phyloP scores from a whole-genome alignment of 2,113 vertebrate genomes.

The Grus americana region DNA sequence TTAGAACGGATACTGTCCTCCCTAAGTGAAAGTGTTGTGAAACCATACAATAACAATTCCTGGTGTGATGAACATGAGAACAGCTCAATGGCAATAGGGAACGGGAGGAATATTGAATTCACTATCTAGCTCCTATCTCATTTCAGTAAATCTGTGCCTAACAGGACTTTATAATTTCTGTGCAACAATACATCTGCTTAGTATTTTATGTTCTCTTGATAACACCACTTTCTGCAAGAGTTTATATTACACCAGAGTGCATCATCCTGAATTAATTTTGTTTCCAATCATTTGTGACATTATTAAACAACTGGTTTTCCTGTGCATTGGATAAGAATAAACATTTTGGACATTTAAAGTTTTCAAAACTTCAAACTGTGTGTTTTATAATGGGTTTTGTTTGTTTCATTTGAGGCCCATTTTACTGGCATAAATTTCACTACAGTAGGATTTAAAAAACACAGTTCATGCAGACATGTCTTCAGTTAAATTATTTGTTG shows the following conservation, averaged over 20 bases:
- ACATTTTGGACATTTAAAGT: neutral
- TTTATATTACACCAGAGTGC: neutral
- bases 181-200: neutral
- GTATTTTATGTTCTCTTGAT: neutral
- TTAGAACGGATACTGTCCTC: rapidly evolving
- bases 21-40: neutral
- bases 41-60: neutral
- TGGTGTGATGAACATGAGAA: neutral
- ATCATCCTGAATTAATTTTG: neutral
- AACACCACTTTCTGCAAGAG: neutral
- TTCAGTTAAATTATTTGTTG: neutral
- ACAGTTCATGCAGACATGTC: neutral
- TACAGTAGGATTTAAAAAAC: neutral
- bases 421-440: neutral
- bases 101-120: neutral
- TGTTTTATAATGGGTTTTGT: neutral
- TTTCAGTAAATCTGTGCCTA: neutral
- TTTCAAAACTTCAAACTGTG: neutral
- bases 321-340: neutral
- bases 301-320: conserved; percentile 31
- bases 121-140: neutral
- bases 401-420: neutral
- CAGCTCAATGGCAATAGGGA: neutral
- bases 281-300: neutral
- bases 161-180: neutral